Evolutionary conservation across 1,140 invertebrate genomes (phyloP), one percentile per base, ranked within the genome.

Genomic region (Ooceraea biroi): DNA sequence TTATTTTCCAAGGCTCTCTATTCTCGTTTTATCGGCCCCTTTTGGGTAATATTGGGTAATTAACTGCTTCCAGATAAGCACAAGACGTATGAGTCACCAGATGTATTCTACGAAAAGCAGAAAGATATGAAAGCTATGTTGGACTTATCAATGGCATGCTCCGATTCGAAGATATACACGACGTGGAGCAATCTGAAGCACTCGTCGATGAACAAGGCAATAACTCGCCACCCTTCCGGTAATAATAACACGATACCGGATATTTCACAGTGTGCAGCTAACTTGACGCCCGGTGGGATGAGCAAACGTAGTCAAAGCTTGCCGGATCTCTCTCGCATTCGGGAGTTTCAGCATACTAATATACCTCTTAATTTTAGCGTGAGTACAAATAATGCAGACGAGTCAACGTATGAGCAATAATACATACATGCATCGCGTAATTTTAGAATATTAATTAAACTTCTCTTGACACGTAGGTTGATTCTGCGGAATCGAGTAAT

Each of bases 181-280:
- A 97, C 97, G 5, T 97, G 97, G 97, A 97, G 97, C 93, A 98
- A 98, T 92, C 93, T 98, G 85, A 97, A 97, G 93, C 91, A 94
- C 82, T 92, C 91, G 57, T 93, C 93, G 19, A 91, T 93, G 68
- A 93, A 93, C 55, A 94, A 94, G 88, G 90, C 89, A 5, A 94
- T 95, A 68, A 90, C 92, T 85, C 96, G 96, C 90, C 96, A 97
- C 94, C 97, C 97, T 22, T 97, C 97, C 46, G 97, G 97, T 71
- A 97, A 97, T 90, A 97, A 97, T 89, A 97, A 97, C 92, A 95
- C 94, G 22, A 94, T 93, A 63, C 91, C 93, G 57, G 94, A 93
- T 85, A 92, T 94, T 52, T 85, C 91, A 4, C 91, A 92, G 52
- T 85, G 73, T 41, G 22, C 88, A 22, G 87, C 82, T 30, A 92